These are phyloP conservation scores for Xiphophorus hellerii DNA, from an alignment of 2,113 vertebrate genomes.

Conservation along the genomic window DNA sequence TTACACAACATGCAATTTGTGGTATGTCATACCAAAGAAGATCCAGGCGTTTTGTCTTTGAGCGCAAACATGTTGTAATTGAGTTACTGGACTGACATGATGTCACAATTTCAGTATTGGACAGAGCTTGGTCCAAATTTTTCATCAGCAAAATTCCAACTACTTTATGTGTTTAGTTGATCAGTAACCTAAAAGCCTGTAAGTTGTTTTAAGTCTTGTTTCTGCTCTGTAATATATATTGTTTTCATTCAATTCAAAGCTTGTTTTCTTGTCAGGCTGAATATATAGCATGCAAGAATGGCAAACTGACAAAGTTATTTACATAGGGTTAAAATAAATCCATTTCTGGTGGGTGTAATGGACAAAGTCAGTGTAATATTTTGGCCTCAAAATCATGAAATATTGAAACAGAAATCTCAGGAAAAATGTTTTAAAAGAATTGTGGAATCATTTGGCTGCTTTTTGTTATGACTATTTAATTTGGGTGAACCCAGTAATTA, in stretches of 20 bases:
- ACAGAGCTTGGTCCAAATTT: neutral
- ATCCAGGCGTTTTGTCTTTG: no score
- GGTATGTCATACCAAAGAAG: neutral
- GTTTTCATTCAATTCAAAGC: neutral
- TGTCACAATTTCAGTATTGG: no score
- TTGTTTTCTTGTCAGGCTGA: neutral
- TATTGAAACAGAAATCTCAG: neutral
- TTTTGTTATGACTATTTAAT: neutral
- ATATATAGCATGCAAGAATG: neutral
- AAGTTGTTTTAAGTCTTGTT: neutral
- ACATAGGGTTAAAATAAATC: neutral
- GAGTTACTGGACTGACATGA: no score
- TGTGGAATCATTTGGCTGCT: neutral
- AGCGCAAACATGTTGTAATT: no score
- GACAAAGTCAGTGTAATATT: neutral
- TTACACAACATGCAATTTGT: neutral
- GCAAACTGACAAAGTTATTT: no score
- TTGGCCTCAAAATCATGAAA: neutral
- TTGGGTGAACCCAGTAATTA: conserved; percentile 4
- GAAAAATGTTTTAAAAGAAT: neutral
- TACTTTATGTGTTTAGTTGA: neutral
- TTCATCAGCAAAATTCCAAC: neutral
- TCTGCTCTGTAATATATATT: no score
- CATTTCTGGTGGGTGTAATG: neutral
- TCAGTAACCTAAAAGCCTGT: neutral